Evolutionary conservation across 2,113 vertebrate species (phyloP), one percentile per base, ranked within the genome.

Genomic region (Burhinus bistriatus): DNA sequence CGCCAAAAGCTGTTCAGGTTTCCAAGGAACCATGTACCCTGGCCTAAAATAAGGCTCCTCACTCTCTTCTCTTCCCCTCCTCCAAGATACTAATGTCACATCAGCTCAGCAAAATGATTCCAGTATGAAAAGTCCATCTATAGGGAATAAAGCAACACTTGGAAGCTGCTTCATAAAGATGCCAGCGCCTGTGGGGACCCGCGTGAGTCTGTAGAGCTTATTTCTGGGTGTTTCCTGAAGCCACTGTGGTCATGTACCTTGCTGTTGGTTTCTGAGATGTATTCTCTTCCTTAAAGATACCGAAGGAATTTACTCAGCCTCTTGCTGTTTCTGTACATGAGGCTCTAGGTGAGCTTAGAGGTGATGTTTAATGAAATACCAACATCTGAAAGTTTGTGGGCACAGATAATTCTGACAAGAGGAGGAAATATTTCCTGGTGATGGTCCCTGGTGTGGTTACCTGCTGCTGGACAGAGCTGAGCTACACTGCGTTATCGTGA

Each of bases 401-500:
- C 54, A 62, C 29, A 49, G 73, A 9, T 69, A 19, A 13, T 69
- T 77, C 12, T 90, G 79, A 54, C 32, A 61, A 40, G 49, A 87
- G 77, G 76, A 91, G 69, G 65, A 32, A 54, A 3, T 77, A 8
- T 54, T 69, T 85, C 64, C 65, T 61, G 73, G 44, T 59, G 65
- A 45, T 3, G 1, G 7, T 76, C 55, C 71, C 47, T 59, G 78
- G 49, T 40, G 8, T 4, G 5, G 64, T 82, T 25, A 49, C 73
- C 54, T 80, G 66, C 61, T 47, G 77, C 89, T 36, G 87, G 80
- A 65, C 72, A 47, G 71, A 88, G 75, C 80, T 64, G 83, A 80
- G 72, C 83, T 83, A 8, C 0, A 2, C 90, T n/a, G 65, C 6
- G 6, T 58, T 68, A 32, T 15, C 0, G 0, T 71, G 65, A 91